A percentile compares a stretch with the other conserved stretches of the same genome.
These are phyloP conservation scores for Drosophila nannoptera DNA, from an alignment of 1,140 invertebrate species.

Conservation along the genomic window DNA sequence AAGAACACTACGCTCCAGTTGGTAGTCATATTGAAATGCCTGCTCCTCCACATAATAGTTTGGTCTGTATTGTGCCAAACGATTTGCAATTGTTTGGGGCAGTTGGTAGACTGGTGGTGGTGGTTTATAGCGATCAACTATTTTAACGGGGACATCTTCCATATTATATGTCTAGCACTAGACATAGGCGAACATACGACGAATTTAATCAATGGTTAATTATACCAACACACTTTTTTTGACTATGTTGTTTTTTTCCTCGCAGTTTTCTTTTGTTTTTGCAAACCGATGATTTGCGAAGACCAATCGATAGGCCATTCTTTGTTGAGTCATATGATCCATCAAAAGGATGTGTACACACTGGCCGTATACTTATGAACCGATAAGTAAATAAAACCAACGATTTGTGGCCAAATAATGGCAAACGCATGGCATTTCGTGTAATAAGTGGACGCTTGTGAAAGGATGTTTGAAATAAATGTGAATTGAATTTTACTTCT, in stretches of 20 bases:
- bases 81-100: conserved; percentile 80
- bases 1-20: conserved; percentile 85
- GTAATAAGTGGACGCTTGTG: not conserved
- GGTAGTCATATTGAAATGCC: conserved; percentile 84
- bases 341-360: conserved; percentile 22
- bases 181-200: conserved; percentile 55
- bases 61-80: conserved; percentile 84
- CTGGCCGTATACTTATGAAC: not conserved
- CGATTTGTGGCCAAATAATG: conserved; percentile 4
- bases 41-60: conserved; percentile 81
- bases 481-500: not conserved
- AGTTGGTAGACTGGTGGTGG: conserved; percentile 80
- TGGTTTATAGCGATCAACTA: conserved; percentile 90
- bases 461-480: not conserved
- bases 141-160: conserved; percentile 92
- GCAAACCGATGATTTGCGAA: conserved; percentile 23
- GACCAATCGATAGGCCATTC: conserved; percentile 20
- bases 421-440: conserved; percentile 1
- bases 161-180: conserved; percentile 78
- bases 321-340: conserved; percentile 8
- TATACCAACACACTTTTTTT: conserved; percentile 43
- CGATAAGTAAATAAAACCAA: conserved; percentile 10
- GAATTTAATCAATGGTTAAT: conserved; percentile 49
- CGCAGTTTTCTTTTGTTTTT: conserved; percentile 63
- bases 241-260: conserved; percentile 39